phyloP scores from a whole-genome alignment of 2,113 vertebrate species.

The Nibea coibor region DNA sequence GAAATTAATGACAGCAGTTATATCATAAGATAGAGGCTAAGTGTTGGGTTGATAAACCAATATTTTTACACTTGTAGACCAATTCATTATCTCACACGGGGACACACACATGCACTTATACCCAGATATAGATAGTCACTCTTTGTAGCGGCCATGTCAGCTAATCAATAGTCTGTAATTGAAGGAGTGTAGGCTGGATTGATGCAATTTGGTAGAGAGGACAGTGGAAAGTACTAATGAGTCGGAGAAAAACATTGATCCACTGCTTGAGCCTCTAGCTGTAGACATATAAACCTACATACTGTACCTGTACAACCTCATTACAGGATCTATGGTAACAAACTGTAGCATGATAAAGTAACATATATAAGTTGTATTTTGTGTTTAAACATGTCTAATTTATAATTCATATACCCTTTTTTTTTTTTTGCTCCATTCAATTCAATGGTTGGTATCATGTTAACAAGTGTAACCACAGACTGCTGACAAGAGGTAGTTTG shows the following conservation, averaged over 20 bases:
- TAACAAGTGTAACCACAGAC: neutral
- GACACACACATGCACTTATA: slow-evolving; percentile 1
- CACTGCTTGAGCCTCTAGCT: slow-evolving; percentile 4
- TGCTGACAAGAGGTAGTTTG: neutral
- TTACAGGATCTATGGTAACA: neutral
- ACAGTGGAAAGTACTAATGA: slow-evolving; percentile 58
- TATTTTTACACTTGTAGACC: slow-evolving; percentile 2
- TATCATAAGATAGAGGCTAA: neutral
- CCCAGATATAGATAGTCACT: slow-evolving; percentile 13
- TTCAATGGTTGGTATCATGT: neutral
- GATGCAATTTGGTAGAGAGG: slow-evolving; percentile 27
- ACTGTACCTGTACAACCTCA: neutral
- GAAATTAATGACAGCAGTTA: neutral
- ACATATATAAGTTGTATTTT: neutral
- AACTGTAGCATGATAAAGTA: neutral
- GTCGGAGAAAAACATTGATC: slow-evolving; percentile 39
- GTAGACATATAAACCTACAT: neutral
- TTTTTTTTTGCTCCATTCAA: neutral
- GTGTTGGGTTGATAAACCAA: neutral
- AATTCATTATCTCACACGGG: slow-evolving; percentile 10
- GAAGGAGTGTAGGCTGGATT: slow-evolving; percentile 43
- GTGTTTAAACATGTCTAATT: neutral
- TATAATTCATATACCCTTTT: neutral
- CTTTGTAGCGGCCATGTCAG: slow-evolving; percentile 35
- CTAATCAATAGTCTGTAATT: slow-evolving; percentile 57